Base-by-base conservation (phyloP, 2,888 invertebrate genomes). In the Ceriagrion tenellum region DNA sequence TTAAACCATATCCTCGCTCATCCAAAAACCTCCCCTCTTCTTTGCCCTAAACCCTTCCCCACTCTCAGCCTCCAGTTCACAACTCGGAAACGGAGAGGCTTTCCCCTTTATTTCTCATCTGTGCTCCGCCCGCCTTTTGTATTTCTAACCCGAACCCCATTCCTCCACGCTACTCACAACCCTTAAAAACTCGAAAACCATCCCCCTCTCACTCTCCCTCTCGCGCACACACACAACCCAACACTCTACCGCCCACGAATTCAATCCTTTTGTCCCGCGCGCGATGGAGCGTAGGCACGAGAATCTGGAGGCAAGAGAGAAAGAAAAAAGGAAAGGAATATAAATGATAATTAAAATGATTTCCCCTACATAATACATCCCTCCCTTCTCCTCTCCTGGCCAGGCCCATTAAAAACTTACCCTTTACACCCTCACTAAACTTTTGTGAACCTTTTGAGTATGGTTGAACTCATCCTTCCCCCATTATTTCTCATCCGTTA, bases 261-360 rank as follows among this genome's bases (percentile, higher is more conserved):
- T n/a, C 69, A 69, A 69, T 69, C 69, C 69, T 69, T 69, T 69
- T 69, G 69, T 69, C 69, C 69, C 69, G n/a, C 3, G 69, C 69
- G 69, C 69, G n/a, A 69, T 69, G 69, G n/a, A 69, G 69, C 69
- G 69, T 69, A 69, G n/a, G 6, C 69, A 69, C 69, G 69, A 26
- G 20, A 69, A 69, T 69, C 69, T 69, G 69, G 69, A n/a, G 69
- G 6, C n/a, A 26, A 20, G 1, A 69, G 20, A 69, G n/a, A 69
- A 69, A 47, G 8, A 47, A 47, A 16, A 10, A 69, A 69, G n/a
- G n/a, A 69, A 69, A n/a, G n/a, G n/a, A n/a, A n/a, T n/a, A n/a
- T 69, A 69, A 69, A 69, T 69, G 69, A 69, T 69, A 69, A 69
- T 69, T 69, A 69, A 69, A 69, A 69, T 69, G 69, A 69, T 69